phyloP scores from a whole-genome alignment of 2,113 vertebrate species.

The Corythornis vintsioides region DNA sequence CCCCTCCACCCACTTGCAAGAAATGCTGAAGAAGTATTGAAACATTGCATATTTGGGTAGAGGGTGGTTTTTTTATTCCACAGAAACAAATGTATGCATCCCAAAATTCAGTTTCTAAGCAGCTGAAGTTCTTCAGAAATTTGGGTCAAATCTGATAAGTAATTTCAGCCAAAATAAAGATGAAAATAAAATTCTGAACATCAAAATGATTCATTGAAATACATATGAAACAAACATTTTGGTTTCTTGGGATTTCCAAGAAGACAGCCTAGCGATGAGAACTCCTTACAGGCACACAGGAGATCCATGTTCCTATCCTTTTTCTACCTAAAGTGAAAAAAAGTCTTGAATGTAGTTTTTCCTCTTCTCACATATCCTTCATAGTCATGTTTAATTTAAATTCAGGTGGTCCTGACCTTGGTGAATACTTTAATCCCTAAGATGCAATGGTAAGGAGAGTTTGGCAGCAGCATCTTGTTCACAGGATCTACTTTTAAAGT shows the following conservation, averaged over 20 bases:
- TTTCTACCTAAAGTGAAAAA: not conserved
- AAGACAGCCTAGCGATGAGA: not conserved
- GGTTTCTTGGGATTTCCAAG: conserved; percentile 1
- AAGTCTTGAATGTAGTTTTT: not conserved
- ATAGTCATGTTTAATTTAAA: not conserved
- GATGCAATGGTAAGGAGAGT: not conserved
- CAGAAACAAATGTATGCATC: not conserved
- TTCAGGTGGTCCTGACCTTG: not conserved
- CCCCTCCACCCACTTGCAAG: conserved; percentile 1
- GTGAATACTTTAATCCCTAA: not conserved
- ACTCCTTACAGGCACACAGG: not conserved
- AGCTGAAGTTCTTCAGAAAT: conserved; percentile 35
- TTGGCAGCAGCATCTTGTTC: not conserved
- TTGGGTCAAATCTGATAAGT: conserved; percentile 36
- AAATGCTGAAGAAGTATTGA: conserved; percentile 10
- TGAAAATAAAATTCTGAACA: conserved; percentile 13
- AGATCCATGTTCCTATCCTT: not conserved
- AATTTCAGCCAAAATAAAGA: conserved; percentile 44
- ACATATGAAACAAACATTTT: not conserved
- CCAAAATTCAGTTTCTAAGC: conserved; percentile 29
- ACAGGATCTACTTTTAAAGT: not conserved
- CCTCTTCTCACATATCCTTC: not conserved
- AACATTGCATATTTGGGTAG: not conserved
- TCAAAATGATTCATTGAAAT: not conserved
- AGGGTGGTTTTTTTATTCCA: not conserved